Evolutionary conservation across 2,888 invertebrate genomes (phyloP).

Genomic region (Teleiodes luculella): DNA sequence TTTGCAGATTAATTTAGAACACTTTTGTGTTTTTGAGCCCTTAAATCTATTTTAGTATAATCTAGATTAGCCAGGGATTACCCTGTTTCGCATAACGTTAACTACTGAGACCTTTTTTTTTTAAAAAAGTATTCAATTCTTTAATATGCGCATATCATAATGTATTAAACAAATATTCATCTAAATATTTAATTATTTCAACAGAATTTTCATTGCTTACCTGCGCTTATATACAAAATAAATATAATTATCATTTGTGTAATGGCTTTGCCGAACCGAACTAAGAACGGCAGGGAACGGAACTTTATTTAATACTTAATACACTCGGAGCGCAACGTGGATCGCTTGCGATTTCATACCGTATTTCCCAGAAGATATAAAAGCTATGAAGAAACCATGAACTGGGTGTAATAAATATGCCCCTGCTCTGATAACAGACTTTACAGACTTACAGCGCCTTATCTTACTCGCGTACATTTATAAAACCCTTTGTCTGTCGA

Average conservation of each 20-base stretch:
- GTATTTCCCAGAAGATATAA: conserved; percentile 1
- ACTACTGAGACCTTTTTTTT: not conserved
- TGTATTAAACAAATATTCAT: no score
- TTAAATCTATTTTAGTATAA: no score
- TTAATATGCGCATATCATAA: not conserved
- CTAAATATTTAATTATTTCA: no score
- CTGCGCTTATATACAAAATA: no score
- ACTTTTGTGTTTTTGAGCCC: conserved; percentile 13
- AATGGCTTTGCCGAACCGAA: not conserved
- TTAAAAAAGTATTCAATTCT: no score
- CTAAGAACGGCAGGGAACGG: not conserved
- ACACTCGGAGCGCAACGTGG: not conserved
- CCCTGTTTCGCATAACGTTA: not conserved
- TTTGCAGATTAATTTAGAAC: conserved; percentile 17
- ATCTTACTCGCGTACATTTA: conserved; percentile 10
- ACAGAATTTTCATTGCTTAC: no score
- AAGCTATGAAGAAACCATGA: conserved; percentile 8
- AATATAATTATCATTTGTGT: no score
- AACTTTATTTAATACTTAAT: not conserved
- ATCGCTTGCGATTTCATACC: not conserved
- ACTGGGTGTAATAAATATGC: conserved; percentile 7
- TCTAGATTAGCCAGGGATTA: no score
- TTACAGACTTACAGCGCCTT: conserved; percentile 1
- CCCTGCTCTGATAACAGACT: conserved; percentile 5
- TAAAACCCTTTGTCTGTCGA: conserved; percentile 8